Evolutionary conservation across 2,797 vertebrate genomes (phyloP), one percentile per base, ranked within the genome.

Genomic region (Geotrypetes seraphini): DNA sequence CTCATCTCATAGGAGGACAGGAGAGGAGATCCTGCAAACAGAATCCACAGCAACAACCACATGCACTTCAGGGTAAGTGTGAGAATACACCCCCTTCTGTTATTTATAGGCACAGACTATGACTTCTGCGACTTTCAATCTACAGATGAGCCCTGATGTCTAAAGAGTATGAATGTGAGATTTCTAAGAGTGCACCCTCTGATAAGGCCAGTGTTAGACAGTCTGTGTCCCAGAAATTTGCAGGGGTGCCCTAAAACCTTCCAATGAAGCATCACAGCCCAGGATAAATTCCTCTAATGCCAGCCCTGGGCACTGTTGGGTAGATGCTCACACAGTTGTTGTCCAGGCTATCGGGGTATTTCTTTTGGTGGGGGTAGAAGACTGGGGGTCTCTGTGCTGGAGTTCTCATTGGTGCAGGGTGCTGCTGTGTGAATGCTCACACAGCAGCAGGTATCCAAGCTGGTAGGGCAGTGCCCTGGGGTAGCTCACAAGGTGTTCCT

Each of bases 51-150:
- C 90, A 63, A 86, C 88, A 68, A 88, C 87, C 53, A 81, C 89
- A 79, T 86, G 94, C 62, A 69, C 91, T 84, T 88, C 93, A 82
- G 93, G 92, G 94, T 97, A 92, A 96, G 95, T 94, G 82, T 42
- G 62, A 63, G 33, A 54, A 10, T 31, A 25, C 30, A 15, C 7
- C 1, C 40, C n/a, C 47, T 33, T n/a, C 63, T 61, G 47, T 65
- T 71, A 53, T 53, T 54, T 40, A 33, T 45, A 50, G 42, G 14
- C 18, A 30, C 60, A 69, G 73, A 63, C 63, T 62, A 57, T 58
- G 43, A 57, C 44, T 52, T 72, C 60, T 57, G 59, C 66, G 60
- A 61, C 59, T 58, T 59, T 61, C 60, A 53, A 69, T 68, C 35
- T 30, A 64, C 62, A 69, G 52, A 53, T 10, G 48, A 47, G 12